Evolutionary conservation across 2,888 invertebrate species (phyloP).

Genomic region (Keiferia lycopersicella): DNA sequence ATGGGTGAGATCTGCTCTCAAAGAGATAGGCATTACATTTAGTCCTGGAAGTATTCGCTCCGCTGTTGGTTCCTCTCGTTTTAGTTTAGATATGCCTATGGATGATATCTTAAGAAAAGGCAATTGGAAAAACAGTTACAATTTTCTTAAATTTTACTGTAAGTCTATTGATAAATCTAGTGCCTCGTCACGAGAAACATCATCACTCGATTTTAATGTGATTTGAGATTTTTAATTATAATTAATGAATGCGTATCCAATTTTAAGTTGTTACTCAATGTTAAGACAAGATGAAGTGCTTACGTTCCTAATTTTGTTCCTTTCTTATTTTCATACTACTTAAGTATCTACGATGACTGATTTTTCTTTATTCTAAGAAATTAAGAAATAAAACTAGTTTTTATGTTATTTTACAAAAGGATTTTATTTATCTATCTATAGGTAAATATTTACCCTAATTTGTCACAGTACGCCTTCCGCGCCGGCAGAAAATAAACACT

Average conservation of each 20-base stretch:
- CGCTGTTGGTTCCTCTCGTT: conserved; percentile 29
- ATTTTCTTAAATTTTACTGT: conserved; percentile 7
- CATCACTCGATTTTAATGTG: background rate
- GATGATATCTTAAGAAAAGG: conserved; percentile 28
- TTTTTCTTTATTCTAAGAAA: background rate
- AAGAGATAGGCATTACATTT: conserved; percentile 19
- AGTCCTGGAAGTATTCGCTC: conserved; percentile 25
- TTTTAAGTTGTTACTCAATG: background rate
- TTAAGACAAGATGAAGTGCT: too few species aligned
- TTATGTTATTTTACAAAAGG: background rate
- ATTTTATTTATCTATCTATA: background rate
- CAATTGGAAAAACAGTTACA: conserved; percentile 25
- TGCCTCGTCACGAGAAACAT: background rate
- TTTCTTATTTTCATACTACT: too few species aligned
- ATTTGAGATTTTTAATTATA: background rate
- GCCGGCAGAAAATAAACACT: conserved; percentile 24
- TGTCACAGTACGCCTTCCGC: conserved; percentile 22
- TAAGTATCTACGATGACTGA: background rate
- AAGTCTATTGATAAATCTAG: conserved; percentile 1
- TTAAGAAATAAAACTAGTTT: background rate
- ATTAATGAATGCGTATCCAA: too few species aligned
- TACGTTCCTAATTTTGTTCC: too few species aligned
- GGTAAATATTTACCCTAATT: background rate
- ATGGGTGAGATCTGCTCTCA: conserved; percentile 26
- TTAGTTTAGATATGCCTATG: conserved; percentile 14